Percentiles rank a stretch among this genome's conserved stretches.
These are phyloP conservation scores for Scaptomyza tumidula DNA, from an alignment of 2,888 invertebrate genomes.

Conservation along the genomic window DNA sequence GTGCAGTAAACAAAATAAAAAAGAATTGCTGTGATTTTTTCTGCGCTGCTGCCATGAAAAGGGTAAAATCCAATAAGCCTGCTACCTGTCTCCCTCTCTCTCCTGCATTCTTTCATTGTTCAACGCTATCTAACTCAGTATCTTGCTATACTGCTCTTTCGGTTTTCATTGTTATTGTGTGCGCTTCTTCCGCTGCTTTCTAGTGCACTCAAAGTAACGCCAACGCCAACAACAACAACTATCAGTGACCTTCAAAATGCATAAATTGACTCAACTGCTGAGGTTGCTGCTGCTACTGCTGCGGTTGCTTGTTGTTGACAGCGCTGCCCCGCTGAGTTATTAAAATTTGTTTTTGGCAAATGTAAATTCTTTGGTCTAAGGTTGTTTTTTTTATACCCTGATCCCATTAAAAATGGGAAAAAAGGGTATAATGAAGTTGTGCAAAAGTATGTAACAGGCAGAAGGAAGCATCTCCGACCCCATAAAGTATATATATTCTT, in stretches of 20 bases:
- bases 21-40: conserved; percentile 45
- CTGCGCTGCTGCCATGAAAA: conserved; percentile 8
- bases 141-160: conserved; percentile 7
- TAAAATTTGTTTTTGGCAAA: conserved; percentile 61
- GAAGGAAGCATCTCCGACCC: too few species aligned
- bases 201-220: conserved; percentile 51
- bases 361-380: conserved; percentile 39
- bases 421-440: too few species aligned
- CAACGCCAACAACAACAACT: conserved; percentile 9
- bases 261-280: conserved; percentile 66
- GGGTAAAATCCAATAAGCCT: conserved; percentile 47
- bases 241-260: conserved; percentile 62
- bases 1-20: conserved; percentile 33
- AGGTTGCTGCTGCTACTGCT: conserved; percentile 9
- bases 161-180: conserved; percentile 20
- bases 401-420: too few species aligned
- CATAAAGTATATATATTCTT: too few species aligned
- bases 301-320: conserved; percentile 33
- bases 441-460: too few species aligned
- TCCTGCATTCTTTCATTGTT: background rate
- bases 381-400: too few species aligned
- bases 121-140: conserved; percentile 7
- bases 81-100: background rate
- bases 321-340: conserved; percentile 56
- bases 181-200: conserved; percentile 50